Evolutionary conservation across 2,113 vertebrate genomes (phyloP).

Genomic region (Podiceps cristatus): DNA sequence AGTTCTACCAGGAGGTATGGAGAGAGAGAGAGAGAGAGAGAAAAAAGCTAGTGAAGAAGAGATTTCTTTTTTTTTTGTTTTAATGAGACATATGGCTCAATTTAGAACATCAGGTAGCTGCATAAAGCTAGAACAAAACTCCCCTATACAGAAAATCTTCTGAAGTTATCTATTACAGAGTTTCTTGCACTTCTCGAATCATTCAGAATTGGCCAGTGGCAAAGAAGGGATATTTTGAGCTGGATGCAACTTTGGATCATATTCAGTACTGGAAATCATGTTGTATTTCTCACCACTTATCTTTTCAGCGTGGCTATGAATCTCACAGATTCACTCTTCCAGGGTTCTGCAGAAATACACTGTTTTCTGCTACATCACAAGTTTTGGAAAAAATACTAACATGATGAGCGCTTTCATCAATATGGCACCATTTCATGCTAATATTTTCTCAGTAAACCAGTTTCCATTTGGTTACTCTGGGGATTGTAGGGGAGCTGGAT

Average conservation of each 20-base stretch:
- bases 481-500: not conserved
- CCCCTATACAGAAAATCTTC: not conserved
- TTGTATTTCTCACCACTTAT: not conserved
- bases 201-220: not conserved
- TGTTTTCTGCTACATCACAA: slow-evolving; percentile 30
- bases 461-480: not conserved
- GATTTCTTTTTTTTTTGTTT: not conserved
- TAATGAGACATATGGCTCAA: not conserved
- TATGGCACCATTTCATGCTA: slow-evolving; percentile 7
- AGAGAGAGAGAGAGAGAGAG: not conserved
- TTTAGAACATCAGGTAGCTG: not conserved
- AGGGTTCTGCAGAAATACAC: not conserved
- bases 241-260: not conserved
- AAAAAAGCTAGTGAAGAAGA: not conserved
- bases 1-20: not conserved
- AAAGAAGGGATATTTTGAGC: not conserved
- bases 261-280: not conserved
- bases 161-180: not conserved
- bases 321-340: not conserved
- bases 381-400: not conserved
- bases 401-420: not conserved
- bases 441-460: not conserved
- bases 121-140: not conserved
- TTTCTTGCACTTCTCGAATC: not conserved
- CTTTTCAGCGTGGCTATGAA: not conserved